phyloP scores from a whole-genome alignment of 2,113 vertebrate species.

The Gavialis gangeticus region DNA sequence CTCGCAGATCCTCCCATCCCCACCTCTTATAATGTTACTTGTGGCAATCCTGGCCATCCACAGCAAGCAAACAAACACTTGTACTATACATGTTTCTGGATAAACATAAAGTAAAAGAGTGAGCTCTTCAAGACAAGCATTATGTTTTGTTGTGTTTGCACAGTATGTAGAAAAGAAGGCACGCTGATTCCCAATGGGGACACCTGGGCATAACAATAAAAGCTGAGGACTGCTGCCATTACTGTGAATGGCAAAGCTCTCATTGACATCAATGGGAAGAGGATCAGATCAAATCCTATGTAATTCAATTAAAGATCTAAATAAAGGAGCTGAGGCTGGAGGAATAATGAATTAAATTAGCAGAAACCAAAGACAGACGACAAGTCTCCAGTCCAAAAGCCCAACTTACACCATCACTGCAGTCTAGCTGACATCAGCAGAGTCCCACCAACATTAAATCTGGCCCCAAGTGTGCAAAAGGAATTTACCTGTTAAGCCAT shows the following conservation, averaged over 20 bases:
- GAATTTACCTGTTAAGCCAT: slow-evolving; percentile 76
- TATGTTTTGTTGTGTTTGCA: neutral
- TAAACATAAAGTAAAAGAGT: slow-evolving; percentile 56
- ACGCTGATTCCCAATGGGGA: neutral
- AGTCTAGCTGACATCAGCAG: neutral
- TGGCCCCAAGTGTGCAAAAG: neutral
- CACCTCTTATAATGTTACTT: neutral
- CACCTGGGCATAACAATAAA: neutral
- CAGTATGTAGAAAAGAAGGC: slow-evolving; percentile 48
- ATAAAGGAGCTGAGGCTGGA: neutral
- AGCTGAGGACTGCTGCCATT: slow-evolving; percentile 8
- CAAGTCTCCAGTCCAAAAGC: no score
- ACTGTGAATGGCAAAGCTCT: neutral
- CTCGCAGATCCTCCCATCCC: neutral
- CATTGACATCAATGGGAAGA: neutral
- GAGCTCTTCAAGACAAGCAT: slow-evolving; percentile 5
- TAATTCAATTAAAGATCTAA: neutral
- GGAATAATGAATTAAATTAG: neutral
- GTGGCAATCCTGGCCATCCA: neutral
- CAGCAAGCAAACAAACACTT: neutral
- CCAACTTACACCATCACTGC: no score
- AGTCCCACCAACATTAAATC: neutral
- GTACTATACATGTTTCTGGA: slow-evolving; percentile 43
- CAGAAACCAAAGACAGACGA: neutral
- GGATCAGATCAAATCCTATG: neutral